Evolutionary conservation across 2,113 vertebrate species (phyloP), one percentile per base, ranked within the genome.

Genomic region (Guaruba guarouba): DNA sequence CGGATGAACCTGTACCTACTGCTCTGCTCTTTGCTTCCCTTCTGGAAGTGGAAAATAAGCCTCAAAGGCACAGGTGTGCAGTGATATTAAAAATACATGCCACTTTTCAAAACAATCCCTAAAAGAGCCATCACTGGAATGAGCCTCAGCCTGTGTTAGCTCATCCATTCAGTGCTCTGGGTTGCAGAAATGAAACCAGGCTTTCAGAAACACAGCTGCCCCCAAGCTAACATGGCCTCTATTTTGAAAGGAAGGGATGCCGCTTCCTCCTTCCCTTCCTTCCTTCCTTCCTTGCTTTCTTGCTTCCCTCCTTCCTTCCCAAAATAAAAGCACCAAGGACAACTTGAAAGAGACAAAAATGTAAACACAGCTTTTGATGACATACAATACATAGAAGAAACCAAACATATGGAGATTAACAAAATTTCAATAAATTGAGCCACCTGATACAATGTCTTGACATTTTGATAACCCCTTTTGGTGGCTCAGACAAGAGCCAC

Each of bases 361-460:
- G 71, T 48, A 82, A 90, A 70, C 37, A 70, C 27, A 82, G 29
- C 33, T 88, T 93, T 78, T 70, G 35, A 63, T 74, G 86, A 46
- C 10, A 28, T 63, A 76, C 44, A 27, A 28, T 63, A 76, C 44
- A 27, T 44, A 79, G 81, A 88, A 25, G n/a, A 70, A 85, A 94
- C 51, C 25, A 92, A 81, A 84, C 41, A 62, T 19, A 84, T 54
- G 0, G 1, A 76, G 64, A 83, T 63, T 70, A 94, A 80, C 78
- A 95, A 71, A 89, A 95, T 73, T 74, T 57, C 22, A 95, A 88
- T 79, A 92, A 81, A 83, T 74, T 79, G 46, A 88, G 61, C 61
- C 71, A 75, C 76, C 49, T 86, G 31, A 78, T 59, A 57, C 13
- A 71, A 82, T 68, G 39, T 62, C 39, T 31, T 59, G 35, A 86